phyloP scores from a whole-genome alignment of 2,797 vertebrate species.

The Lepus townsendii region DNA sequence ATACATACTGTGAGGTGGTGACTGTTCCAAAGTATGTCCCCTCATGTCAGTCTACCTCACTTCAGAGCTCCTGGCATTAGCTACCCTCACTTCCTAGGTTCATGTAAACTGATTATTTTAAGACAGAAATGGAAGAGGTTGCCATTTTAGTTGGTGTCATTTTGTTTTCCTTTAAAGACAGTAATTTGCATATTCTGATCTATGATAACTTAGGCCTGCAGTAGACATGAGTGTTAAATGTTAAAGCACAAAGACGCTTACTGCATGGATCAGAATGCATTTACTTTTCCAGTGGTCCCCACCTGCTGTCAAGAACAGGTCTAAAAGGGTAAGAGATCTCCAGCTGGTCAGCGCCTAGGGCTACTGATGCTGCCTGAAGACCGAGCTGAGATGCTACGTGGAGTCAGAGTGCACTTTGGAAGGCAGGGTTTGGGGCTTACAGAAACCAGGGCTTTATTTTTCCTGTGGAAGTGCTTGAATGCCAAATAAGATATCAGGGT shows the following conservation, averaged over 20 bases:
- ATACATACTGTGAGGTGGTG: not conserved
- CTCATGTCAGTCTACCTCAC: not conserved
- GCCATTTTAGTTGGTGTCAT: slow-evolving; percentile 44
- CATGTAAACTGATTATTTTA: not conserved
- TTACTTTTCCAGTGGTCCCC: slow-evolving; percentile 52
- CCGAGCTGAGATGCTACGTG: not conserved
- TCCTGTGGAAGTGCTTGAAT: slow-evolving; percentile 1
- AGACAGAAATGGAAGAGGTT: not conserved
- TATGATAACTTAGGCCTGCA: not conserved
- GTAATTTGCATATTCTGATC: slow-evolving; percentile 47
- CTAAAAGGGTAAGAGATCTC: slow-evolving; percentile 61
- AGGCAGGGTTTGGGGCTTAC: slow-evolving; percentile 21
- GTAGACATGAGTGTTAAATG: slow-evolving; percentile 14
- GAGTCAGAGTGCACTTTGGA: not conserved
- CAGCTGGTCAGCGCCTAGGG: not conserved
- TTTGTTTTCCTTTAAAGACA: slow-evolving; percentile 67
- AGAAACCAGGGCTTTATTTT: slow-evolving; percentile 33
- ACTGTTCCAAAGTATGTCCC: slow-evolving; percentile 12
- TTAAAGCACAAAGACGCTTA: not conserved
- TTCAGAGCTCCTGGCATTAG: not conserved
- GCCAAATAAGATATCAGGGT: not conserved
- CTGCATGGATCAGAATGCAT: not conserved
- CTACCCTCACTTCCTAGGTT: not conserved
- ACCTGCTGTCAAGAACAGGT: slow-evolving; percentile 63
- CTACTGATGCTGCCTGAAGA: not conserved